These are phyloP conservation scores for Tachina fera DNA, from an alignment of 2,888 invertebrate species.

Conservation along the genomic window DNA sequence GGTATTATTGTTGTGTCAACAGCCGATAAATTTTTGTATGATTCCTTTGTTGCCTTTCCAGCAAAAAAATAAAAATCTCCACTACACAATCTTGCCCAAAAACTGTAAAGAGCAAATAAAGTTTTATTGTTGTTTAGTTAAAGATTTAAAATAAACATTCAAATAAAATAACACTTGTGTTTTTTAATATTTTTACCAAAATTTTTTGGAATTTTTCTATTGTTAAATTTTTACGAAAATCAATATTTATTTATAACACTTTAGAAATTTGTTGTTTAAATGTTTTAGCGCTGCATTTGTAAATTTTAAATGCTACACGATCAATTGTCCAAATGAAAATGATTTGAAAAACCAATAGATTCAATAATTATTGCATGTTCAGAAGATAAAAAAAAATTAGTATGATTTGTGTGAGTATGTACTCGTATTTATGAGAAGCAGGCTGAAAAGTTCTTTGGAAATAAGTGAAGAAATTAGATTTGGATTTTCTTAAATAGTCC, in stretches of 20 bases:
- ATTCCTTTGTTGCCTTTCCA: constrained; percentile 40
- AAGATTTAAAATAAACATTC: constrained; percentile 41
- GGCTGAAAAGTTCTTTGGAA: constrained; percentile 2
- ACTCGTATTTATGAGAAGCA: no score
- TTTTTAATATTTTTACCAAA: neutral
- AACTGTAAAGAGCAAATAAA: constrained; percentile 65
- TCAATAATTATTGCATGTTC: constrained; percentile 26
- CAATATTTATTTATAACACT: constrained; percentile 62
- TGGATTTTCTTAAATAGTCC: no score
- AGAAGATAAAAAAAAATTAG: neutral
- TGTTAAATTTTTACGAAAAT: constrained; percentile 26
- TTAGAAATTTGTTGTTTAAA: constrained; percentile 14
- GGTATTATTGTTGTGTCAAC: constrained; percentile 61
- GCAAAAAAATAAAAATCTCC: neutral
- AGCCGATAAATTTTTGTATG: constrained; percentile 56
- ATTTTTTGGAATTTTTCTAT: neutral
- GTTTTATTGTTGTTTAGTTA: constrained; percentile 48
- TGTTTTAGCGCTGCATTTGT: constrained; percentile 25
- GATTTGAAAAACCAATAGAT: constrained; percentile 37
- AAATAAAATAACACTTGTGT: constrained; percentile 44
- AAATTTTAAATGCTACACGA: constrained; percentile 56
- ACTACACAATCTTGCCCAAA: constrained; percentile 65
- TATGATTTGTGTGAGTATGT: neutral
- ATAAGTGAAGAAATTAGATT: neutral
- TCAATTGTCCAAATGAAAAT: constrained; percentile 53